phyloP scores from a whole-genome alignment of 2,797 vertebrate genomes.

The Sebastes glaucus region DNA sequence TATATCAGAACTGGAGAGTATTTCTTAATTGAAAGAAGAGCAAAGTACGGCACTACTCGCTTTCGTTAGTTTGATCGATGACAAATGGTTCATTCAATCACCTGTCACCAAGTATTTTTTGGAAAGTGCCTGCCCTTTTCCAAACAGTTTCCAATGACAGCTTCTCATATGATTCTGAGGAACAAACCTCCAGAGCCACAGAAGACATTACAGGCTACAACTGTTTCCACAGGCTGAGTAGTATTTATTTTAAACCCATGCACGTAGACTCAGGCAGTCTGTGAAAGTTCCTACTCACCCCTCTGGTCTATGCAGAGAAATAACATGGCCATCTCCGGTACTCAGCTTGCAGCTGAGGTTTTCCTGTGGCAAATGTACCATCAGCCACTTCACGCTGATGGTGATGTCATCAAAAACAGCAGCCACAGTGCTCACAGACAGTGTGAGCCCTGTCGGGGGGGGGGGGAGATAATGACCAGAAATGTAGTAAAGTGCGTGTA shows the following conservation, averaged over 20 bases:
- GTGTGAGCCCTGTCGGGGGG: constrained; percentile 28
- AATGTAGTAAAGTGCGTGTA: background rate
- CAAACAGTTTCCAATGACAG: too few relatives aligned
- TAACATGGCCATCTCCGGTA: constrained; percentile 48
- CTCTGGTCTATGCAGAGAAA: background rate
- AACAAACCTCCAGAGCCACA: background rate
- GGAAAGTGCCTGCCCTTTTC: too few relatives aligned
- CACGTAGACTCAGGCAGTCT: background rate
- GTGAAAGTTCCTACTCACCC: constrained; percentile 34
- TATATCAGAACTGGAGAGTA: too few relatives aligned
- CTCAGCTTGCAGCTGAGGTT: constrained; percentile 43
- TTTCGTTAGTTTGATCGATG: too few relatives aligned
- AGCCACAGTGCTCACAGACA: constrained; percentile 27
- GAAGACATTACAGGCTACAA: background rate
- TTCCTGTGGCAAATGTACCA: background rate
- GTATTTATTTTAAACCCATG: background rate
- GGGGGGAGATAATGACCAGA: background rate
- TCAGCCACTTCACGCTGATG: constrained; percentile 40
- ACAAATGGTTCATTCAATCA: too few relatives aligned
- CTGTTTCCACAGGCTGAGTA: background rate
- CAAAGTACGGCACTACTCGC: too few relatives aligned
- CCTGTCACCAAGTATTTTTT: too few relatives aligned
- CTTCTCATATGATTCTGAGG: too few relatives aligned
- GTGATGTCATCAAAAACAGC: constrained; percentile 39
- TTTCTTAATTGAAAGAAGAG: too few relatives aligned